phyloP scores from a whole-genome alignment of 2,113 vertebrate genomes.

The Pelodiscus sinensis region DNA sequence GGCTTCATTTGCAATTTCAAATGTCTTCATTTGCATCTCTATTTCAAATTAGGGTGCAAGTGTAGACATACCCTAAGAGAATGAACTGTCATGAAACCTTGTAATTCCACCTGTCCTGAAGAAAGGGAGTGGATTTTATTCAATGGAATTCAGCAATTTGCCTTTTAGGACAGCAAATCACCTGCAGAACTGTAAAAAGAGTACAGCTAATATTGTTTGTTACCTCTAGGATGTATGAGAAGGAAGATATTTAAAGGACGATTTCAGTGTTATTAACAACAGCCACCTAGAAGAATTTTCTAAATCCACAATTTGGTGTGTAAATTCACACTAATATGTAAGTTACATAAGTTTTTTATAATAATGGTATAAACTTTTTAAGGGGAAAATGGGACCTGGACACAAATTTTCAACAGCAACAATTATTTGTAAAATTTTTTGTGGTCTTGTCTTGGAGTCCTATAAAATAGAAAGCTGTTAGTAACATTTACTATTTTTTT shows the following conservation, averaged over 20 bases:
- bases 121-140: background rate
- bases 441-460: background rate
- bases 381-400: background rate
- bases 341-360: background rate
- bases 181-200: background rate
- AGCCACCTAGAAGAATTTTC: background rate
- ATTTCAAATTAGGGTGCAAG: too few species aligned
- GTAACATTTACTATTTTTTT: background rate
- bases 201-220: background rate
- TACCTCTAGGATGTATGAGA: background rate
- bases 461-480: background rate
- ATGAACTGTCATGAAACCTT: background rate
- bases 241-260: background rate
- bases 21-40: too few species aligned
- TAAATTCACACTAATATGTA: background rate
- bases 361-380: background rate
- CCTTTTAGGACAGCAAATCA: background rate
- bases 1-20: too few species aligned
- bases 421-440: background rate
- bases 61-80: too few species aligned
- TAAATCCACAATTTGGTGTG: background rate
- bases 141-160: background rate
- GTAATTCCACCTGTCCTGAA: background rate
- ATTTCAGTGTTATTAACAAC: background rate
- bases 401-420: background rate